Conservation (phyloP, 2,113 vertebrate species). For the Glaucidium brasilianum region DNA sequence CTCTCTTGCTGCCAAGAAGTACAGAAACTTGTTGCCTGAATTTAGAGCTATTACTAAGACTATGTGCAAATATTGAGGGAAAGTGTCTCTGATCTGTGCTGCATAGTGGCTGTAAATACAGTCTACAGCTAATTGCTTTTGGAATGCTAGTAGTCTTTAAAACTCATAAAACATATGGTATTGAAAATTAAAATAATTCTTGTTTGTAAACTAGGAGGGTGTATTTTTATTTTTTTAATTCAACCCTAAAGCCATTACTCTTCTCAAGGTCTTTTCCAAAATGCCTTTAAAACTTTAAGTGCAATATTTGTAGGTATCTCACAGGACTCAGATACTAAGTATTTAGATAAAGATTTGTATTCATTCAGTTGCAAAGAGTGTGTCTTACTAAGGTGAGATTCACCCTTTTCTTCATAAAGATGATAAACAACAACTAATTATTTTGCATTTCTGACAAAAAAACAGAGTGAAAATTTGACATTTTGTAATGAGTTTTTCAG, state of each 20-base stretch:
- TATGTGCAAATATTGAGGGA: constrained; percentile 46
- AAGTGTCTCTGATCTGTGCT: neutral
- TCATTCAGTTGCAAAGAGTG: neutral
- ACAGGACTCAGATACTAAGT: neutral
- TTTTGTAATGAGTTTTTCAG: neutral
- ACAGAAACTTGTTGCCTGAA: neutral
- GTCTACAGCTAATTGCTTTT: constrained; percentile 36
- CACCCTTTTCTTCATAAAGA: neutral
- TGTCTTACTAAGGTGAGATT: neutral
- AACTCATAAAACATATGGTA: constrained; percentile 41
- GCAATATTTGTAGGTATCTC: neutral
- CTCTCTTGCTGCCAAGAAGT: neutral
- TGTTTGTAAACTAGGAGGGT: constrained; percentile 1
- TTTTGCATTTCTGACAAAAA: neutral
- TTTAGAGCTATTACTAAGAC: constrained; percentile 15
- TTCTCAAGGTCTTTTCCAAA: neutral
- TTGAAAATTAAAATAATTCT: constrained; percentile 23
- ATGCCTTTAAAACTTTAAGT: neutral
- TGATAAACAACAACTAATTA: neutral
- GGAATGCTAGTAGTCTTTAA: constrained; percentile 16
- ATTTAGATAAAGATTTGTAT: neutral
- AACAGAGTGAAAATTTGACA: neutral
- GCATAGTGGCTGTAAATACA: neutral
- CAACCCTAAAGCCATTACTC: neutral
- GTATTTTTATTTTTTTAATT: neutral